Percentiles rank a stretch among this genome's conserved stretches.
Conservation (phyloP, 2,888 invertebrate genomes). For the Parascotia fuliginaria region DNA sequence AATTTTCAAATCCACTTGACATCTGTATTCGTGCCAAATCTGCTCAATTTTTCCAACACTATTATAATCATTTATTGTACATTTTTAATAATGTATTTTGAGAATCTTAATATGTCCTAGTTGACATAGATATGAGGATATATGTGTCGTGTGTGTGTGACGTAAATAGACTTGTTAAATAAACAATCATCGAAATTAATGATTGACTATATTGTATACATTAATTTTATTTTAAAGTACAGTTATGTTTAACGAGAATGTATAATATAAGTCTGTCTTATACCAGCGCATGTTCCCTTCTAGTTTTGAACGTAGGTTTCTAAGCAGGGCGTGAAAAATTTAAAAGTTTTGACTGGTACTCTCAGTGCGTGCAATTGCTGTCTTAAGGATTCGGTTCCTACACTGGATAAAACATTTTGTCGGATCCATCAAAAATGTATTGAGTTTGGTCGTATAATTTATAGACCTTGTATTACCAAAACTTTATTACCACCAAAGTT, state of each 20-base stretch:
- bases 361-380: too few relatives aligned
- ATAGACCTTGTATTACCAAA: too few relatives aligned
- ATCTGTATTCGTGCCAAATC: conserved; percentile 70
- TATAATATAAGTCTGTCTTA: neutral
- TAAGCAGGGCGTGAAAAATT: too few relatives aligned
- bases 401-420: too few relatives aligned
- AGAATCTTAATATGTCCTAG: conserved; percentile 44
- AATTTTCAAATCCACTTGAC: conserved; percentile 42
- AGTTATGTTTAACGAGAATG: neutral
- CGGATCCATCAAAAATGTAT: too few relatives aligned
- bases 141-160: conserved; percentile 48
- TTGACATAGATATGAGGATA: conserved; percentile 42
- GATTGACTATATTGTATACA: conserved; percentile 10
- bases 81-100: conserved; percentile 50
- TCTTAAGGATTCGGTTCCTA: too few relatives aligned
- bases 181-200: conserved; percentile 40
- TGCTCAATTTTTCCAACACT: conserved; percentile 74
- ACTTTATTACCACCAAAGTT: neutral
- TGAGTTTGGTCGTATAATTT: too few relatives aligned
- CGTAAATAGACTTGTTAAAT: conserved; percentile 18
- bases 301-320: too few relatives aligned
- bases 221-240: conserved; percentile 2
- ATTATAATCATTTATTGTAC: conserved; percentile 53
- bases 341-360: too few relatives aligned
- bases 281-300: too few relatives aligned